Conservation (phyloP, 2,888 invertebrate species). For the Ophion ellenae region DNA sequence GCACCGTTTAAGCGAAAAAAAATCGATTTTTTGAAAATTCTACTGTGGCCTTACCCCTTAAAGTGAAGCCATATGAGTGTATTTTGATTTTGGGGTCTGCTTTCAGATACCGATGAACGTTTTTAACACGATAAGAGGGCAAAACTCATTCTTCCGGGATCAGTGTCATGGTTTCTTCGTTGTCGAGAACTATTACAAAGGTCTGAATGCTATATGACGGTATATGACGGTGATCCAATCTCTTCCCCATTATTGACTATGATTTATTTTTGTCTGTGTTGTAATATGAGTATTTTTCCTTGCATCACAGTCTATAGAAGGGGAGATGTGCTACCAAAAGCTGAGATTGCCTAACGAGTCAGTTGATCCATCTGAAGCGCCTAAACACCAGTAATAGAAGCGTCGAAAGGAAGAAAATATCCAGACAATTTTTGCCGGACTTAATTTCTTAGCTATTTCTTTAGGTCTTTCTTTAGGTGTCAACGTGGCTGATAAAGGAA, state of each 20-base stretch:
- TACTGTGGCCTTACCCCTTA: too few relatives aligned
- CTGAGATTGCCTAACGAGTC: constrained; percentile 50
- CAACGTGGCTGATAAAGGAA: constrained; percentile 82
- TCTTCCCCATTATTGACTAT: constrained; percentile 72
- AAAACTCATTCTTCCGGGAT: constrained; percentile 77
- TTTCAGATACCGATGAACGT: constrained; percentile 72
- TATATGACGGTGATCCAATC: constrained; percentile 73
- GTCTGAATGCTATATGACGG: constrained; percentile 83
- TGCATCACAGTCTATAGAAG: constrained; percentile 32
- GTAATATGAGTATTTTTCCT: neutral
- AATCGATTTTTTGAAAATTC: too few relatives aligned
- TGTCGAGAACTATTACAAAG: constrained; percentile 87
- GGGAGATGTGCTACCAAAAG: constrained; percentile 67
- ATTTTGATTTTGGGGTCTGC: neutral
- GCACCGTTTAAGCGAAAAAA: too few relatives aligned
- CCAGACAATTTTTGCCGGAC: neutral
- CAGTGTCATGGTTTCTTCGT: constrained; percentile 81
- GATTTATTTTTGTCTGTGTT: constrained; percentile 70
- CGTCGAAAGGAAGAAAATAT: constrained; percentile 9
- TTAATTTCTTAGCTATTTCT: neutral
- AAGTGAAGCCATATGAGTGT: neutral
- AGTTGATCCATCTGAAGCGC: constrained; percentile 59
- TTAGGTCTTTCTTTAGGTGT: constrained; percentile 81
- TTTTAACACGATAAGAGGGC: constrained; percentile 76
- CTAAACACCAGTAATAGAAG: constrained; percentile 54